A percentile compares a stretch with the other conserved stretches of the same genome.
These are phyloP conservation scores for Scylla paramamosain DNA, from an alignment of 1,140 invertebrate species.

Conservation along the genomic window DNA sequence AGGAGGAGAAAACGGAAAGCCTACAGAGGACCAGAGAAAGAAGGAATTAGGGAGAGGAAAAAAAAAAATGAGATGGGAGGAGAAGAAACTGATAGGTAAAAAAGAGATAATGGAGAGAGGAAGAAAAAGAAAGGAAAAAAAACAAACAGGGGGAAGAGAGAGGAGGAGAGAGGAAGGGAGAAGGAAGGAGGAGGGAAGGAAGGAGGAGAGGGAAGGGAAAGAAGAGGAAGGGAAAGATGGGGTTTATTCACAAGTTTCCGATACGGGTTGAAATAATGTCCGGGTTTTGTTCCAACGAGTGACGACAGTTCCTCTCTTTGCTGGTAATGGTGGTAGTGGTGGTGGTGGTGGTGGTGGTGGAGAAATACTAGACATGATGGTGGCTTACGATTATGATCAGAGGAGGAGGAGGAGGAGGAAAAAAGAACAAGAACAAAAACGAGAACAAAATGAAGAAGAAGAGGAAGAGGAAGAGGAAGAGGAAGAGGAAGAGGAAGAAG, in stretches of 20 bases:
- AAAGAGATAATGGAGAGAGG: not conserved
- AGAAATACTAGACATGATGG: not conserved
- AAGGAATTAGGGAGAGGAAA: too few species aligned
- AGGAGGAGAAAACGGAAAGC: not conserved
- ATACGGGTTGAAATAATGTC: too few species aligned
- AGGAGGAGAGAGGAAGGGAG: not conserved
- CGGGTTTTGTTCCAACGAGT: too few species aligned
- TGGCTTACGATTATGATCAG: not conserved
- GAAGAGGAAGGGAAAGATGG: not conserved
- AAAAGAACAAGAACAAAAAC: not conserved
- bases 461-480: not conserved
- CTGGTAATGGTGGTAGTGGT: not conserved
- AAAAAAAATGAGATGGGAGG: too few species aligned
- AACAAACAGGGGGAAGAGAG: not conserved
- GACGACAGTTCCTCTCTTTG: too few species aligned
- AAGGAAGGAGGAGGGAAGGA: not conserved
- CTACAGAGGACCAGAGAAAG: not conserved
- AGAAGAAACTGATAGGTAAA: not conserved
- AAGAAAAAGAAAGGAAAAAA: not conserved
- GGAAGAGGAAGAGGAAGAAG: too few species aligned
- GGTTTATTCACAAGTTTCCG: not conserved
- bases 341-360: not conserved
- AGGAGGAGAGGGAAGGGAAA: not conserved
- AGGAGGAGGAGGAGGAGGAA: not conserved
- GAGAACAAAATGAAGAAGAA: not conserved